phyloP scores from a whole-genome alignment of 2,113 vertebrate species.

The Nothobranchius kuhntae region DNA sequence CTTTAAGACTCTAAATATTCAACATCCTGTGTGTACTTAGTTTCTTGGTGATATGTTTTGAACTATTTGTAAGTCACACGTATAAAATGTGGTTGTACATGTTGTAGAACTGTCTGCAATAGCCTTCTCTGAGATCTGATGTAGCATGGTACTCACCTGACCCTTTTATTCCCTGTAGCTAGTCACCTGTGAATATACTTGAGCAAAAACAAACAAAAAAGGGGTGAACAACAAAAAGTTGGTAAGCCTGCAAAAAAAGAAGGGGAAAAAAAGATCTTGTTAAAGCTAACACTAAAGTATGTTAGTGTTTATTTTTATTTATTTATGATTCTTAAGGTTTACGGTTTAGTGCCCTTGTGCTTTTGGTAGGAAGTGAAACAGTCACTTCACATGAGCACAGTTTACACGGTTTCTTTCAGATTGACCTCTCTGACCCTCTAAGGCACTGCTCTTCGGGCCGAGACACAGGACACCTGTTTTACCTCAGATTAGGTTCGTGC shows the following conservation, averaged over 20 bases:
- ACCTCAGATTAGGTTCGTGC: slow-evolving; percentile 72
- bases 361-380: slow-evolving; percentile 57
- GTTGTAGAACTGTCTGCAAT: slow-evolving; percentile 90
- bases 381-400: slow-evolving; percentile 64
- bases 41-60: slow-evolving; percentile 88
- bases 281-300: slow-evolving; percentile 53
- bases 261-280: slow-evolving; percentile 65
- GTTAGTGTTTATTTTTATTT: slow-evolving; percentile 41
- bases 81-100: slow-evolving; percentile 87
- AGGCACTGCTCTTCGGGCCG: slow-evolving; percentile 68
- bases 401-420: slow-evolving; percentile 73
- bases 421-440: slow-evolving; percentile 72
- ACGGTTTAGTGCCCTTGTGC: slow-evolving; percentile 71
- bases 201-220: slow-evolving; percentile 57
- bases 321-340: slow-evolving; percentile 72
- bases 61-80: slow-evolving; percentile 82
- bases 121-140: slow-evolving; percentile 84
- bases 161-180: slow-evolving; percentile 75
- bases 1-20: slow-evolving; percentile 94
- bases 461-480: slow-evolving; percentile 62
- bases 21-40: slow-evolving; percentile 85
- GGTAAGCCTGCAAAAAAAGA: slow-evolving; percentile 70
- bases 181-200: slow-evolving; percentile 76
- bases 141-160: slow-evolving; percentile 82
- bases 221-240: slow-evolving; percentile 26